Evolutionary conservation across 2,888 invertebrate species (phyloP), one percentile per base, ranked within the genome.

Genomic region (Tipula unca): DNA sequence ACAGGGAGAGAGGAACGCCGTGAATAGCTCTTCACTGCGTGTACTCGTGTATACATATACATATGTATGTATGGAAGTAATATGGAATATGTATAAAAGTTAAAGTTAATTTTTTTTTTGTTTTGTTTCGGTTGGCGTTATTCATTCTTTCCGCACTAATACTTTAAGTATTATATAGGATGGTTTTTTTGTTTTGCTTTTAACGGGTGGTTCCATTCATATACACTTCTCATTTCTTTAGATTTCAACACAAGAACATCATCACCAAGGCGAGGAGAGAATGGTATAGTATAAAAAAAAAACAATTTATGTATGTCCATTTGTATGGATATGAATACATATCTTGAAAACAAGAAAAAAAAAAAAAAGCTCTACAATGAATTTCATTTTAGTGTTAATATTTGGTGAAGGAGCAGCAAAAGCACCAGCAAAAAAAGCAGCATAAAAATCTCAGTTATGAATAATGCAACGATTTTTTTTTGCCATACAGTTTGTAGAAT

Each of bases 281-380:
- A 69, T 25, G 25, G 69, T 69, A 69, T 25, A 48, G 25, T 25
- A 69, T 25, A 25, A 10, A 69, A 48, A 48, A 48, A 48, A 69
- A 69, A 69, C 69, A 69, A 69, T 69, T 69, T 69, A 69, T 69
- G 25, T 69, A 69, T 69, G 69, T 69, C 69, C 69, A 69, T 69
- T 69, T 69, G 69, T 69, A 25, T 69, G 25, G 20, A 25, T 69
- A 69, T 69, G 32, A 6, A 4, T 32, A 25, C 25, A 69, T 69
- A 25, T 69, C 25, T 69, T 69, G 8, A 69, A 69, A 69, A 6
- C n/a, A 10, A n/a, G n/a, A n/a, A n/a, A n/a, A n/a, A n/a, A 39
- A 39, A 48, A 48, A 17, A 48, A 69, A 69, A 69, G 25, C 69
- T 69, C 10, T 13, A 25, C 69, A 25, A 69, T 69, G 69, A 69